Base-by-base conservation (phyloP, 2,797 vertebrate genomes). In the Prunella strophiata region DNA sequence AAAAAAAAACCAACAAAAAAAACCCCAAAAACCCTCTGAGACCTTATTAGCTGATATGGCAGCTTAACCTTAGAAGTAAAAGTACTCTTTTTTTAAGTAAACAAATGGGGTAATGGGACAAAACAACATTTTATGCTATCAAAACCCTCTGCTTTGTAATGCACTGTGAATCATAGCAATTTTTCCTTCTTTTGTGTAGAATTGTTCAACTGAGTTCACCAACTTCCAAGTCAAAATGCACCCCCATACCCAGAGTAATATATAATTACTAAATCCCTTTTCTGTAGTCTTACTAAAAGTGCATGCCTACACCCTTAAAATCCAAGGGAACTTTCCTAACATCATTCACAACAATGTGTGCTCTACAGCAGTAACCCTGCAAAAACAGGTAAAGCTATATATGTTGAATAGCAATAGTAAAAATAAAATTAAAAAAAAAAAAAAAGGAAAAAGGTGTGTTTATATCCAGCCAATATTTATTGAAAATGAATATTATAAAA, bases 401-500 rank as follows among this genome's bases (percentile, higher is more conserved):
- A 0, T 48, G 13, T 20, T 72, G 21, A 82, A 68, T 7, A 48
- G 29, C 18, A 54, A 15, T 15, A 34, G 25, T 9, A 54, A 63
- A 80, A 47, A 50, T 7, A 59, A n/a, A 57, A 58, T 10, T 8
- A 2, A 29, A 12, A 30, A 30, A 16, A 14, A 23, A 34, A 25
- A 36, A 17, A 29, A 26, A 4, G 0, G 2, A 14, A 18, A 23
- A 21, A 26, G 15, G 0, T 9, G 8, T 43, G 5, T 26, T 79
- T 59, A 8, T 55, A 40, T 40, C 10, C 6, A 15, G 22, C 2
- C 25, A 55, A 21, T 51, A 61, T 55, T 75, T 75, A 10, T 27
- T 38, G 25, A 72, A 73, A 78, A 57, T 7, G 45, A 51, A 34
- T 21, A 20, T 32, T 67, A 15, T 40, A 50, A 55, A 18, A 77